These are phyloP conservation scores for Odontamblyopus rebecca DNA, from an alignment of 2,797 vertebrate species.

Conservation along the genomic window DNA sequence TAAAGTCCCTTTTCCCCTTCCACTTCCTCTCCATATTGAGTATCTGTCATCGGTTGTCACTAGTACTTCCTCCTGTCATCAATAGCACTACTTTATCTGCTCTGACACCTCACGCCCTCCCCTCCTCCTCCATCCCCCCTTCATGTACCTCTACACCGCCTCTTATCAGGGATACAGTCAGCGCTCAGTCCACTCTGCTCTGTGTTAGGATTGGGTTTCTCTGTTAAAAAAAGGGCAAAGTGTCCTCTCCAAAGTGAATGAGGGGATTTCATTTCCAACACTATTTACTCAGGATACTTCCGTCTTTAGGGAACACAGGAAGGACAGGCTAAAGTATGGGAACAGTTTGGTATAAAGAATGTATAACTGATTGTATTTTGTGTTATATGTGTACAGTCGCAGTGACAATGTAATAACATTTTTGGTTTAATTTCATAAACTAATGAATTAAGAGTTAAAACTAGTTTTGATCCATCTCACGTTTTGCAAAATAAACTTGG, in stretches of 20 bases:
- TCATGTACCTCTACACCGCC: constrained; percentile 44
- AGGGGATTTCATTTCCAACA: constrained; percentile 32
- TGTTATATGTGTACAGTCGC: no score
- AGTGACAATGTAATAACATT: no score
- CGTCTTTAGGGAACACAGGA: background rate
- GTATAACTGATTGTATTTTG: no score
- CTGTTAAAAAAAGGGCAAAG: constrained; percentile 16
- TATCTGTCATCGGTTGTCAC: constrained; percentile 67
- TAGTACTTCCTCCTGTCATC: constrained; percentile 63
- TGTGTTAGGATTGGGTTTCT: constrained; percentile 31
- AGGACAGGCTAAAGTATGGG: background rate
- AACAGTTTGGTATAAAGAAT: background rate
- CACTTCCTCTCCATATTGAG: constrained; percentile 69
- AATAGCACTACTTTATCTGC: constrained; percentile 69
- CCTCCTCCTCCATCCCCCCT: constrained; percentile 14
- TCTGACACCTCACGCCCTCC: constrained; percentile 35
- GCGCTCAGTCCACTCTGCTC: constrained; percentile 28
- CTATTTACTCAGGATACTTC: background rate
- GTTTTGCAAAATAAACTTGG: no score
- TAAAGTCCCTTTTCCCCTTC: constrained; percentile 17
- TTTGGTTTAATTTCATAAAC: no score
- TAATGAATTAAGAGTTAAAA: no score
- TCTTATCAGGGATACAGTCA: constrained; percentile 58
- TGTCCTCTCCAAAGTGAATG: constrained; percentile 15
- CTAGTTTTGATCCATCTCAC: no score